Evolutionary conservation across 2,888 invertebrate species (phyloP).

Genomic region (Lampropteryx suffumata): DNA sequence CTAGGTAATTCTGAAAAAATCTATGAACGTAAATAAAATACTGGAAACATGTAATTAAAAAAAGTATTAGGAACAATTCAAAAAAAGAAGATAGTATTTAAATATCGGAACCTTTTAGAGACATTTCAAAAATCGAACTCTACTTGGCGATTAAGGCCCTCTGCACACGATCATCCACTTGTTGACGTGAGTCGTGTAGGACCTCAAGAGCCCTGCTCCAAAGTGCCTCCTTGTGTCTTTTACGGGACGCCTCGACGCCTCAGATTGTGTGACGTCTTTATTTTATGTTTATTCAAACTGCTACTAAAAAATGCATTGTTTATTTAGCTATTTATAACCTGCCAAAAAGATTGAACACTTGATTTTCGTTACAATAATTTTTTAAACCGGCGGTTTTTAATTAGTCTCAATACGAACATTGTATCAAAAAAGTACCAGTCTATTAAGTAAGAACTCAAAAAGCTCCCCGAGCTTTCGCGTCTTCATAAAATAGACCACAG

Average conservation of each 20-base stretch:
- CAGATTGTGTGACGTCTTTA: conserved; percentile 25
- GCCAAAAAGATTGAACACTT: no score
- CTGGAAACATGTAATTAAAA: no score
- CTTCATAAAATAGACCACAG: conserved; percentile 43
- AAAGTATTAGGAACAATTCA: no score
- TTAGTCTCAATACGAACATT: conserved; percentile 7
- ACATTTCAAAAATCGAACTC: conserved; percentile 12
- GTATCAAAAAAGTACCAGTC: conserved; percentile 8
- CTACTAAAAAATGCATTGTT: neutral
- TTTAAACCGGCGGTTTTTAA: neutral
- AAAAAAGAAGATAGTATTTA: no score
- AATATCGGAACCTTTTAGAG: neutral
- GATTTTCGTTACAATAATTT: no score
- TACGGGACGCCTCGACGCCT: conserved; percentile 46
- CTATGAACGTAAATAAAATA: no score
- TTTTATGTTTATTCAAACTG: conserved; percentile 1
- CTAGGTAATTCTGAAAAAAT: no score
- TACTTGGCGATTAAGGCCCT: conserved; percentile 20
- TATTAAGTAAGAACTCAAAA: conserved; percentile 13
- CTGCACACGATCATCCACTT: conserved; percentile 67
- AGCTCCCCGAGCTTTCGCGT: conserved; percentile 24
- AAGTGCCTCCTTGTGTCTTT: conserved; percentile 69
- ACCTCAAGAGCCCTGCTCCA: conserved; percentile 62
- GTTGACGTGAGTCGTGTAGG: conserved; percentile 56
- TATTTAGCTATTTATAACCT: no score